A percentile compares a stretch with the other conserved stretches of the same genome.
These are phyloP conservation scores for Caenorhabditis sinica DNA, from an alignment of 2,888 invertebrate genomes.

Conservation along the genomic window DNA sequence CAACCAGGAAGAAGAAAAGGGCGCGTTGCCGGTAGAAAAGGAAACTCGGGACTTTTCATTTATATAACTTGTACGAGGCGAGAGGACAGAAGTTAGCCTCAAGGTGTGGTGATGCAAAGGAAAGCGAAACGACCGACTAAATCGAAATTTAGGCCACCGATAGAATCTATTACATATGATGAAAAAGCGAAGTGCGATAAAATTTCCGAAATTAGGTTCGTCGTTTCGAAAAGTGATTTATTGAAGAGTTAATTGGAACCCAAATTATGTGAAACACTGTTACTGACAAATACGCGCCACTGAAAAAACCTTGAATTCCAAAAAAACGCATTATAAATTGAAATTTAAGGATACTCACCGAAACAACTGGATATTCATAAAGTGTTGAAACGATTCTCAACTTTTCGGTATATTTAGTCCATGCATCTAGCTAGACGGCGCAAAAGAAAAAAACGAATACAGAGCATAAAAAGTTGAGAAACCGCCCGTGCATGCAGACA, in stretches of 20 bases:
- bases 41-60: not conserved
- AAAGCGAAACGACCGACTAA: not conserved
- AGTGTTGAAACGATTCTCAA: too few species aligned
- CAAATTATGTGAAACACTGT: too few species aligned
- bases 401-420: too few species aligned
- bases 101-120: not conserved
- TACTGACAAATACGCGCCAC: too few species aligned
- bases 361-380: too few species aligned
- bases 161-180: not conserved
- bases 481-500: not conserved
- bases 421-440: too few species aligned
- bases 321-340: not conserved
- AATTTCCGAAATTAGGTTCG: not conserved
- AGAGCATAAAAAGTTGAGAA: not conserved
- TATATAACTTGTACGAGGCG: not conserved
- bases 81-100: not conserved
- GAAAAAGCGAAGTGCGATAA: slow-evolving; percentile 10
- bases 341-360: not conserved
- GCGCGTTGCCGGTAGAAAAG: slow-evolving; percentile 18
- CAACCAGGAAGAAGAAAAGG: slow-evolving; percentile 39
- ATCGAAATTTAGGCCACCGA: slow-evolving; percentile 40
- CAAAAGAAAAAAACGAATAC: too few species aligned
- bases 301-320: too few species aligned
- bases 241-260: not conserved
- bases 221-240: not conserved